Base-by-base conservation (phyloP, 2,113 vertebrate species). In the Australoheros scitulus region DNA sequence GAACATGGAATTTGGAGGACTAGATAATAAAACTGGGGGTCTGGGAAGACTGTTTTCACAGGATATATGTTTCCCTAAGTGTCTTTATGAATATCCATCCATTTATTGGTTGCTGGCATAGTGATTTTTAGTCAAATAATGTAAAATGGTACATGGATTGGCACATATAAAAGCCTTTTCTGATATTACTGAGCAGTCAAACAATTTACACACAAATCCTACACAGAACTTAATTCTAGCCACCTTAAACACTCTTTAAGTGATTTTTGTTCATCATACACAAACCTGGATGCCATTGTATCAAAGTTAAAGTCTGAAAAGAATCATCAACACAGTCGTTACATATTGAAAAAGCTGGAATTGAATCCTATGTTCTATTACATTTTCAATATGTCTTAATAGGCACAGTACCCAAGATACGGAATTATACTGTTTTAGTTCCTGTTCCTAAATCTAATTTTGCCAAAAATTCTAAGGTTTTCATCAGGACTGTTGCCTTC, bases 1-100 rank as follows among this genome's bases (percentile, higher is more conserved):
- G 29, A 72, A 36, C 14, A 15, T 1, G 3, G 17, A 56, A 56
- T 61, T 22, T 76, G 22, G 17, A 72, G 52, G 68, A 59, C 60
- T 58, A 43, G 50, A 11, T 61, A 80, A 80, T 83, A 34, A 59
- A 79, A 55, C 50, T 29, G 85, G 41, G 52, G 61, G 15, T 79
- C 24, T 57, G 56, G 4, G 3, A 58, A 47, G 52, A 76, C 52
- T 52, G 15, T 2, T 61, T 81, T 32, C 52, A 15, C 0, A 1
- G 2, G 52, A 11, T 11, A 32, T 7, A 59, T 13, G 43, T 70
- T 82, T 60, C 52, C 22, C 17, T 22, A 15, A n/a, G 59, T 0
- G 4, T 5, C 26, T 41, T 38, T 50, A 29, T 26, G 26, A 26
- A 26, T 26, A 26, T 2, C 26, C 26, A 26, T 26, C 26, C 43